Base-by-base conservation (phyloP, 37 sponge, comb jelly and placozoan species). In the Theonella swinhoei region DNA sequence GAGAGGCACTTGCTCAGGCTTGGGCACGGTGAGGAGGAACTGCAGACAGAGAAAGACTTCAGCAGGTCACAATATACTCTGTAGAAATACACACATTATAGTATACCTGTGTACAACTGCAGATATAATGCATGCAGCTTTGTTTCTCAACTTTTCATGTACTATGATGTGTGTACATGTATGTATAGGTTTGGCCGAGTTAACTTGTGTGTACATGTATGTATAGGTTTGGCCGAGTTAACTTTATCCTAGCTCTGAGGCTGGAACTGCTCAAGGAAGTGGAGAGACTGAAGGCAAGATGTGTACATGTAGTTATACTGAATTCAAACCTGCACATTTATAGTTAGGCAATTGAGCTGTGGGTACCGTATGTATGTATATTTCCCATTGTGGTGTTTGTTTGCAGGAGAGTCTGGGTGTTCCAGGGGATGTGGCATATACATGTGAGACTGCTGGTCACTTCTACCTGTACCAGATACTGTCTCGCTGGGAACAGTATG, bases 181-280 rank as follows among this genome's bases (percentile, higher is more conserved):
- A n/a, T n/a, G n/a, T n/a, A n/a, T n/a, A n/a, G 96, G 68, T 98
- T 93, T 81, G 99, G 99, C 40, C 83, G 99, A 65, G 99, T 99
- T 19, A 99, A 99, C 90, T 96, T n/a, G n/a, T n/a, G n/a, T n/a
- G n/a, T n/a, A n/a, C 91, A n/a, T n/a, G n/a, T n/a, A n/a, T n/a
- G n/a, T n/a, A n/a, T n/a, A n/a, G 96, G 68, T 98, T 93, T 81
- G 99, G 99, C 40, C 83, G 99, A 65, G 99, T 99, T 19, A 99
- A 99, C 90, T 96, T 94, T 94, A 99, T 99, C 43, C 90, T 99
- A 17, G 88, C 89, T 20, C 88, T 95, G 79, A 47, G 99, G 38
- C 81, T 96, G 85, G 91, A 96, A 74, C 90, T 99, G 42, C 86
- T 99, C 24, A 80, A 90, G 54, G 99, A 99, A 70, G 99, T 99